Conservation (phyloP, 2,888 invertebrate genomes). For the Acanthosepion lycidas region DNA sequence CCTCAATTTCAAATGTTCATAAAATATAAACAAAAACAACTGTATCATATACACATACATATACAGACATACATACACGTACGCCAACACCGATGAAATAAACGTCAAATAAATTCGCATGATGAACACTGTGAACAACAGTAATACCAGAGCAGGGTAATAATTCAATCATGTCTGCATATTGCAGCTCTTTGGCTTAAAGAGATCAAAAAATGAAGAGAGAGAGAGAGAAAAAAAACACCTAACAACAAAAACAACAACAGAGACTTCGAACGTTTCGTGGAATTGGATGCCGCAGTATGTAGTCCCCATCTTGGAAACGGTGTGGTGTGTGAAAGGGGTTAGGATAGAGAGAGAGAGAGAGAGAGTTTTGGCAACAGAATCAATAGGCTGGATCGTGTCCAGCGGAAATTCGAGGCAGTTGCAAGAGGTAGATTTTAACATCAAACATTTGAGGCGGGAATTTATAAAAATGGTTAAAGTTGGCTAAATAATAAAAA, state of each 20-base stretch:
- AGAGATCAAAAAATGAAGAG: background rate
- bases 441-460: background rate
- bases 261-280: background rate
- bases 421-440: slow-evolving; percentile 20
- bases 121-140: background rate
- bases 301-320: slow-evolving; percentile 21
- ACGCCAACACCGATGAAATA: background rate
- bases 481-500: background rate
- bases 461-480: slow-evolving; percentile 8
- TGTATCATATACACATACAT: too few relatives aligned
- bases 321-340: background rate
- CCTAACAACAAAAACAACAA: background rate
- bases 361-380: background rate
- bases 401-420: background rate
- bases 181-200: slow-evolving; percentile 18
- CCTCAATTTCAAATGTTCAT: too few relatives aligned
- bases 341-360: background rate
- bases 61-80: too few relatives aligned
- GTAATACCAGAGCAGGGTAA: background rate
- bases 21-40: too few relatives aligned
- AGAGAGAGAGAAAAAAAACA: background rate
- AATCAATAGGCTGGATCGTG: background rate
- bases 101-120: background rate
- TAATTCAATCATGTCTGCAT: slow-evolving; percentile 33
- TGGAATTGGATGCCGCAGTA: slow-evolving; percentile 22